These are phyloP conservation scores for Carposina sasakii DNA, from an alignment of 1,140 invertebrate genomes.

Conservation along the genomic window DNA sequence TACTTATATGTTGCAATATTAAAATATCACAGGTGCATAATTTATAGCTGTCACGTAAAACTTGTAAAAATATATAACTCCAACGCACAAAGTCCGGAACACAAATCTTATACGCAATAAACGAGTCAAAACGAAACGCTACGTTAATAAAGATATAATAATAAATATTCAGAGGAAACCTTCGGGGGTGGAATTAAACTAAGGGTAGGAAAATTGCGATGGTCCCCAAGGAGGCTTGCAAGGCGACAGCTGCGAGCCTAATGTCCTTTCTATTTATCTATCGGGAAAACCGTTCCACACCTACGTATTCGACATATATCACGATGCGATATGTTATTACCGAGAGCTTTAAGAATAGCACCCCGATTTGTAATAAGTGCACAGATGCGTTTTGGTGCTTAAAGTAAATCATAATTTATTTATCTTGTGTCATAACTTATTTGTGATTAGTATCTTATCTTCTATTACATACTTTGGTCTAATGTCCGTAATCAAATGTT, in stretches of 20 bases:
- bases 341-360: too few species aligned
- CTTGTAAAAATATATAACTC: conserved; percentile 41
- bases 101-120: conserved; percentile 54
- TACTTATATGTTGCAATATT: too few species aligned
- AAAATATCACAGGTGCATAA: conserved; percentile 37
- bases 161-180: conserved; percentile 64
- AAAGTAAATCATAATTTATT: too few species aligned
- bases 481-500: too few species aligned
- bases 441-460: too few species aligned
- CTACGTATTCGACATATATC: too few species aligned
- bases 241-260: conserved; percentile 62
- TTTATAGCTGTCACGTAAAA: conserved; percentile 43
- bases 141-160: conserved; percentile 70
- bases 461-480: too few species aligned
- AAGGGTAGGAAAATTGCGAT: conserved; percentile 66
- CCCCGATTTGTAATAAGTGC: too few species aligned
- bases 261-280: conserved; percentile 67
- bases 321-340: conserved; percentile 26
- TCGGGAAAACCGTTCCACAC: conserved; percentile 48
- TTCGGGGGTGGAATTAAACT: conserved; percentile 63
- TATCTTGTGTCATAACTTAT: too few species aligned
- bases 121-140: conserved; percentile 43
- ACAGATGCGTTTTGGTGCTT: too few species aligned
- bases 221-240: conserved; percentile 52
- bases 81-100: conserved; percentile 17